Base-by-base conservation (phyloP, 2,113 vertebrate species). In the Daphoenositta chrysoptera region DNA sequence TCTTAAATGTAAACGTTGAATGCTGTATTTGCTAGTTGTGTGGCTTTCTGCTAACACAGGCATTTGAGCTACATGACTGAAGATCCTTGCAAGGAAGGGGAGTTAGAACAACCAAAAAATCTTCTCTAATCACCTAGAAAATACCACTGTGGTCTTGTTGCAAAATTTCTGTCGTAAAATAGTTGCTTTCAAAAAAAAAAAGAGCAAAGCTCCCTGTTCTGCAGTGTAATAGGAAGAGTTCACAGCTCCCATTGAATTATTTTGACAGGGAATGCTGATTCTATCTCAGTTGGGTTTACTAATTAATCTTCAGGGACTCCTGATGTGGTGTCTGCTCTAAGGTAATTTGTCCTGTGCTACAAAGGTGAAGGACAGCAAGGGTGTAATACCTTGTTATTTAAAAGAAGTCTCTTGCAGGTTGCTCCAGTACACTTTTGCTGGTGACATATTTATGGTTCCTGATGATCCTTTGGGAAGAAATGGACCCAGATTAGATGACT, bases 371-470 rank as follows among this genome's bases (percentile, higher is more conserved):
- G 66, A 35, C 45, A 87, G 42, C 12, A 4, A 81, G 17, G 28
- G 44, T 60, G 11, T 51, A 37, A 72, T 65, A 48, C 23, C 21
- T 81, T 48, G 23, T 54, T 78, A 65, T 35, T 69, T 66, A 88
- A 80, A 86, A 73, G 45, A 92, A 77, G 51, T 97, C 23, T 96
- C 16, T 92, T 75, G 47, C 95, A 99, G 99, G 94, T 97, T 99
- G 93, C 98, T 99, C 57, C 99, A 98, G 96, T 99, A 99, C 85
- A 99, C 99, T 12, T 99, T 99, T 93, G 99, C 98, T 60, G 99
- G 99, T 91, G 99, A 99, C 93, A 99, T 99, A 96, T 99, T 99
- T 97, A 99, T 99, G 99, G 98, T 99, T 97, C 99, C 99, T 31
- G 99, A 99, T 91, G 99, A 99, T 97, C 99, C 99, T 45, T 97